These are phyloP conservation scores for Glaucomys volans DNA, from an alignment of 2,113 vertebrate species.

Conservation along the genomic window DNA sequence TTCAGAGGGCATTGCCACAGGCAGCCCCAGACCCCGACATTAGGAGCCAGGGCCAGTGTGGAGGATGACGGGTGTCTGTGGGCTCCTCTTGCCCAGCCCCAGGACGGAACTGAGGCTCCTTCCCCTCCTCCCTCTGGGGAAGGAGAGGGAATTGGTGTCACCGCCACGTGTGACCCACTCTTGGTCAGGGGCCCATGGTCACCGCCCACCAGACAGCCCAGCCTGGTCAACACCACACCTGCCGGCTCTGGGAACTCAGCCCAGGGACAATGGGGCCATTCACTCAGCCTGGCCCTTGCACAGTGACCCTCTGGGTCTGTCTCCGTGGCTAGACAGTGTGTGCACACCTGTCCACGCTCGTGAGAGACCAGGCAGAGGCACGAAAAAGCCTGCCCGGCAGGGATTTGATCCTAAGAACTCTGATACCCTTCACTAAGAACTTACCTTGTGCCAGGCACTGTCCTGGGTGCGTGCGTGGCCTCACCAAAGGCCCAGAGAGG, in stretches of 20 bases:
- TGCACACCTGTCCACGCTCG: not conserved
- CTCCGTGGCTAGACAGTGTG: not conserved
- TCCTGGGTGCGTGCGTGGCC: not conserved
- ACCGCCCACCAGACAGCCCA: conserved; percentile 35
- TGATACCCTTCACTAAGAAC: not conserved
- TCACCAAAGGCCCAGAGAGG: not conserved
- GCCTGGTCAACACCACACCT: conserved; percentile 66
- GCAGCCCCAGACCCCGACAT: not conserved
- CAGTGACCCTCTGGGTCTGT: conserved; percentile 61
- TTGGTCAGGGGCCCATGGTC: conserved; percentile 56
- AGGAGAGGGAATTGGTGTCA: not conserved
- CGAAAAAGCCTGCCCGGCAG: not conserved
- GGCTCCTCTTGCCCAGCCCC: not conserved
- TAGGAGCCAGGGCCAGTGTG: not conserved
- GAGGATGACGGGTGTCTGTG: not conserved
- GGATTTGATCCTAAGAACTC: not conserved
- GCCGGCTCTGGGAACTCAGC: conserved; percentile 51
- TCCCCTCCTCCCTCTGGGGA: not conserved
- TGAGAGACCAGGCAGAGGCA: not conserved
- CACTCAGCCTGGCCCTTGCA: conserved; percentile 21
- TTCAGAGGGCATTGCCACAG: not conserved
- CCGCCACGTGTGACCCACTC: not conserved
- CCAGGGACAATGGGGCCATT: conserved; percentile 72
- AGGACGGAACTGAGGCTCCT: not conserved
- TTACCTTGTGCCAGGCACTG: not conserved